Evolutionary conservation across 2,113 vertebrate species (phyloP).

Genomic region (Miniopterus natalensis): DNA sequence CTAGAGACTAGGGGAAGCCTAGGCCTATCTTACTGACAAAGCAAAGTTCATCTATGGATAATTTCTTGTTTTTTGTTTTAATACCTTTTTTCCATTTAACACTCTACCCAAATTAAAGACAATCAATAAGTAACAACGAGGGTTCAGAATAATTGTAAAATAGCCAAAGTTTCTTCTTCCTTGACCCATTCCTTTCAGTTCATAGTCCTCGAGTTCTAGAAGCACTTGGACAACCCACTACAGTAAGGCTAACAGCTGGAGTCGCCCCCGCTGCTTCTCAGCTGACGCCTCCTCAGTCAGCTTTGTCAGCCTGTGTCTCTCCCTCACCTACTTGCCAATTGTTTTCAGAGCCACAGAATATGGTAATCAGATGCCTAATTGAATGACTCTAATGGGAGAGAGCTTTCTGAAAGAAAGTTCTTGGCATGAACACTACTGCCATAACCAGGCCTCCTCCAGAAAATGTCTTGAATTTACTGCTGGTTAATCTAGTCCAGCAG

Average conservation of each 20-base stretch:
- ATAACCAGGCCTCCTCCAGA: not conserved
- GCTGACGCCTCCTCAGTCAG: not conserved
- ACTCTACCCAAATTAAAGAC: not conserved
- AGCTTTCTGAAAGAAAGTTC: not conserved
- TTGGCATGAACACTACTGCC: not conserved
- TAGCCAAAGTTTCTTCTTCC: not conserved
- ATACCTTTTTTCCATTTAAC: not conserved
- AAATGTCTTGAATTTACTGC: not conserved
- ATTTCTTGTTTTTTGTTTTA: not conserved
- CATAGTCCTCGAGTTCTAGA: not conserved
- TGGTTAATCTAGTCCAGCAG: not conserved
- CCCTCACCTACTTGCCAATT: not conserved
- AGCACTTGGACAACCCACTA: not conserved
- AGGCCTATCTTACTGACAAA: not conserved
- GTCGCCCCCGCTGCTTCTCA: not conserved
- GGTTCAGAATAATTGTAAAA: not conserved
- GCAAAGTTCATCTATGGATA: not conserved
- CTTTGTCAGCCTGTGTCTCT: not conserved
- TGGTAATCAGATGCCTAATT: not conserved
- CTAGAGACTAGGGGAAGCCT: not conserved
- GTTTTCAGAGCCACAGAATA: not conserved
- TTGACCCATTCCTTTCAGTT: not conserved
- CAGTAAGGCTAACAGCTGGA: not conserved
- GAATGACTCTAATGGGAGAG: not conserved
- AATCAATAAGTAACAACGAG: not conserved